These are phyloP conservation scores for Cydia splendana DNA, from an alignment of 1,140 invertebrate species.

Conservation along the genomic window DNA sequence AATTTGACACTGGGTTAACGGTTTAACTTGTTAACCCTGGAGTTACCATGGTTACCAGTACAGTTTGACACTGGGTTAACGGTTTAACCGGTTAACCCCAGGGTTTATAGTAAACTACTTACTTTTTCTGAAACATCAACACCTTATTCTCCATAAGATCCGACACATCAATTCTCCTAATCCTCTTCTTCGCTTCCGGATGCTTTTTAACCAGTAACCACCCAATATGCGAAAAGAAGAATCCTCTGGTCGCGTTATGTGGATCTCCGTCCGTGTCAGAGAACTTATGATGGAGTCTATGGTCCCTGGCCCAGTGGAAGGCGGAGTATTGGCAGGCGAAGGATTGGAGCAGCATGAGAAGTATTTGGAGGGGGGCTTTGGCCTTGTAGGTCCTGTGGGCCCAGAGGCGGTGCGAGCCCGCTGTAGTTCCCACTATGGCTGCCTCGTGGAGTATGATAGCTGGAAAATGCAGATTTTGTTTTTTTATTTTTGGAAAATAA, in stretches of 20 bases:
- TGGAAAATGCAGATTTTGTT: conserved; percentile 48
- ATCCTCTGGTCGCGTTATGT: conserved; percentile 86
- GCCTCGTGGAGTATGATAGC: conserved; percentile 76
- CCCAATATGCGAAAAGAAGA: conserved; percentile 89
- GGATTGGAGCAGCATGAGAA: conserved; percentile 86
- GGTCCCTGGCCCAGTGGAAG: conserved; percentile 80
- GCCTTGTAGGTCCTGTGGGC: conserved; percentile 92
- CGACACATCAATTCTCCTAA: conserved; percentile 82
- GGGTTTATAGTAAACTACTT: neutral
- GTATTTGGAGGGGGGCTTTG: conserved; percentile 84
- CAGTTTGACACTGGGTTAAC: too few species aligned
- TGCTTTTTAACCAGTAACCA: conserved; percentile 88
- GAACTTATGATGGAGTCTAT: conserved; percentile 88
- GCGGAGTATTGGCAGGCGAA: conserved; percentile 83
- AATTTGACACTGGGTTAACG: too few species aligned
- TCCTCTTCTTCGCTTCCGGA: conserved; percentile 83
- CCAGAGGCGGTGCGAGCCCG: conserved; percentile 91
- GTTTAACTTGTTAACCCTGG: too few species aligned
- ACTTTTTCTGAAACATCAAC: conserved; percentile 84
- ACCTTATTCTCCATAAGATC: conserved; percentile 86
- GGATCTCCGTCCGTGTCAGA: conserved; percentile 80
- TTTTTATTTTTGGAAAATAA: too few species aligned
- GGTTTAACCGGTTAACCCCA: too few species aligned
- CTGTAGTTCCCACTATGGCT: conserved; percentile 86
- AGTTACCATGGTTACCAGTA: too few species aligned